Evolutionary conservation across 2,113 vertebrate species (phyloP).

Genomic region (Paradoxurus hermaphroditus): DNA sequence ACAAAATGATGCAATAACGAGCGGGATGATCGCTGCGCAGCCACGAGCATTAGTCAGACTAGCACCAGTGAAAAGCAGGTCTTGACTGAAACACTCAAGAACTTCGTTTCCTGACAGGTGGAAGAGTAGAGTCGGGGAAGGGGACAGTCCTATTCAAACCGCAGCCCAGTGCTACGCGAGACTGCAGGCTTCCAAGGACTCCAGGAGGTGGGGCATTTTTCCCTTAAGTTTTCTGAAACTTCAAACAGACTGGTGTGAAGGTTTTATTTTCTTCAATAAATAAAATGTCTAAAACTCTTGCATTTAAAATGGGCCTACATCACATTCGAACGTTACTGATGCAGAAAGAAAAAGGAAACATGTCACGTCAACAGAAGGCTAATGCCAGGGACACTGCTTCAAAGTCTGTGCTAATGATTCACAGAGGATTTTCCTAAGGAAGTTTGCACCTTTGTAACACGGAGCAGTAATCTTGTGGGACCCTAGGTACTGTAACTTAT

Average conservation of each 20-base stretch:
- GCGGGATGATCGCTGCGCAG: too few relatives aligned
- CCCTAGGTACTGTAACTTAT: accelerated
- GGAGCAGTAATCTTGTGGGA: not conserved
- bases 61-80: accelerated
- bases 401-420: not conserved
- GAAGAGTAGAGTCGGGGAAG: not conserved
- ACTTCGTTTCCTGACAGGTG: not conserved
- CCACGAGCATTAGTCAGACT: not conserved
- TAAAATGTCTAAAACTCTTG: not conserved
- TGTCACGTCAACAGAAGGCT: not conserved
- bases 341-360: not conserved
- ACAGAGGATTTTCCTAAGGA: not conserved
- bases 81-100: not conserved
- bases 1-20: too few relatives aligned
- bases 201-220: not conserved
- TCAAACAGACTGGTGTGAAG: not conserved
- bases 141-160: not conserved
- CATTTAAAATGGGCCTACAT: not conserved
- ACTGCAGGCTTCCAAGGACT: not conserved
- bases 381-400: accelerated
- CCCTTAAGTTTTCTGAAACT: not conserved
- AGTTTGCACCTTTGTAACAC: too few relatives aligned
- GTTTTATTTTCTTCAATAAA: not conserved
- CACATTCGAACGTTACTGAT: not conserved
- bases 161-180: accelerated